These are phyloP conservation scores for Hyposoter didymator DNA, from an alignment of 2,888 invertebrate species.

Conservation along the genomic window DNA sequence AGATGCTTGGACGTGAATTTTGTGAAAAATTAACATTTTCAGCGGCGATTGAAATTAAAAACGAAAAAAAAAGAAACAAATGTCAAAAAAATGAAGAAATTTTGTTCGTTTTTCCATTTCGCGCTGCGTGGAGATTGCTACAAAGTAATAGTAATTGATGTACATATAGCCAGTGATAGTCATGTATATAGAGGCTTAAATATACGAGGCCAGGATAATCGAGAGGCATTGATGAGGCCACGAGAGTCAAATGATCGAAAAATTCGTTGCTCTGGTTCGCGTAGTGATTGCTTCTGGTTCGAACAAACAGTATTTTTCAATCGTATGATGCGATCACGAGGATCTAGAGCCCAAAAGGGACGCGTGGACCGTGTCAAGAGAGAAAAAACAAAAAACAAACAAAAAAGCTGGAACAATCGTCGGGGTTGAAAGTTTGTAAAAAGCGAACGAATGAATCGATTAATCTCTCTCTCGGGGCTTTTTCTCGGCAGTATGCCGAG, in stretches of 20 bases:
- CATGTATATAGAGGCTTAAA: slow-evolving; percentile 26
- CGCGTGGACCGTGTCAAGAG: not conserved
- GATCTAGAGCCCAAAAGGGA: not conserved
- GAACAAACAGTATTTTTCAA: slow-evolving; percentile 37
- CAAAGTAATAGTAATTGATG: slow-evolving; percentile 55
- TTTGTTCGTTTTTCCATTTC: slow-evolving; percentile 41
- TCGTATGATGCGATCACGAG: slow-evolving; percentile 12
- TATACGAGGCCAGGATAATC: slow-evolving; percentile 8
- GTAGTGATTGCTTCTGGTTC: slow-evolving; percentile 36
- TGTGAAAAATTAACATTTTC: not conserved
- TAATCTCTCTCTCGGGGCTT: slow-evolving; percentile 36
- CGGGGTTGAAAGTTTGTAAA: slow-evolving; percentile 42
- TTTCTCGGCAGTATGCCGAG: slow-evolving; percentile 22
- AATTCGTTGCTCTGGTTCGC: slow-evolving; percentile 42
- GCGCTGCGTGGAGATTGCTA: slow-evolving; percentile 31
- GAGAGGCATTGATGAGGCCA: slow-evolving; percentile 12
- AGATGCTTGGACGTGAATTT: not conserved
- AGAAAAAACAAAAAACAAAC: slow-evolving; percentile 16
- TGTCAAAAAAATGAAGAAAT: not conserved
- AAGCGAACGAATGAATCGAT: slow-evolving; percentile 58
- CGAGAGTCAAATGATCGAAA: slow-evolving; percentile 26
- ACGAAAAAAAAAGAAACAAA: not conserved
- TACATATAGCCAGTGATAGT: slow-evolving; percentile 19
- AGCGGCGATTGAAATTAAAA: not conserved
- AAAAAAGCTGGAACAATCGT: not conserved